Base-by-base conservation (phyloP, 1,140 invertebrate species). In the Ips nitidus region DNA sequence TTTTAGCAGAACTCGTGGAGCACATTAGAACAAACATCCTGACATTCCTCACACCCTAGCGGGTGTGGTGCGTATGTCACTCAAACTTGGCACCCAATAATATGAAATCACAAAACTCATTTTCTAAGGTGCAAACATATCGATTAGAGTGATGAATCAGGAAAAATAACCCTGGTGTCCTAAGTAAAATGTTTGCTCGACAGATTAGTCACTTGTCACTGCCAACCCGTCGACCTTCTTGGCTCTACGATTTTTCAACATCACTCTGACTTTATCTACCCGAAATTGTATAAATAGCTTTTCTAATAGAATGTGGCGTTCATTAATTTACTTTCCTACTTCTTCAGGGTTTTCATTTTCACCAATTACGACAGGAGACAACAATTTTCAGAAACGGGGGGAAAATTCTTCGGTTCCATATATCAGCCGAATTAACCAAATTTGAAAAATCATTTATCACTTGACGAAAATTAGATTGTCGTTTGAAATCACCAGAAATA, bases 281-380 rank as follows among this genome's bases (percentile, higher is more conserved):
- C 52, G 41, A 67, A 67, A 67, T 67, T 61, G 66, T 69, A 69
- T 69, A 69, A 69, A 69, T 69, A 69, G 59, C 57, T 60, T 53
- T 58, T 41, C 6, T 69, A 69, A 69, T 69, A 61, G 66, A 61
- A 60, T 42, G 47, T 22, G 66, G 37, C 37, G 41, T 56, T 22
- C 52, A 60, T 53, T 69, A 69, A 69, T 69, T 69, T 61, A 61
- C 58, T 60, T 69, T 22, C 22, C 52, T 22, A 41, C 38, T 65
- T 52, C 36, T 65, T 55, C 37, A 41, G 45, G 65, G 63, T 3
- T 43, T 36, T 38, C 41, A 53, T 37, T 65, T 65, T 65, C 63
- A 43, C 41, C 52, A 65, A 22, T 22, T 22, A 22, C 22, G 22
- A 22, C 22, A 50, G 22, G 6, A 50, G 22, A 50, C 45, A 50